phyloP scores from a whole-genome alignment of 2,888 invertebrate species.

The Drosophila melanosoma region DNA sequence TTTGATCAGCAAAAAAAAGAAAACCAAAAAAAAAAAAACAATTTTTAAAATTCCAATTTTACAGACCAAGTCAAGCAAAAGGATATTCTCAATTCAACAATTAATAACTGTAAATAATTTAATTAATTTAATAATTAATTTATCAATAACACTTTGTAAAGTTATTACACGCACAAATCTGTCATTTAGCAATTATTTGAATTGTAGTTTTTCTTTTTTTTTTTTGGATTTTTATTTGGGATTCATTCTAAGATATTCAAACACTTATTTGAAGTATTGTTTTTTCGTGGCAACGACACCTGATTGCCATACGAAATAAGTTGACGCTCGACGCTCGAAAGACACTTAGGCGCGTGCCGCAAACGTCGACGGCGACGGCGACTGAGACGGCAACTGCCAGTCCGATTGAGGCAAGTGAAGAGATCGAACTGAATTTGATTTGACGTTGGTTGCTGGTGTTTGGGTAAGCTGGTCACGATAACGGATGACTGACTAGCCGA shows the following conservation, averaged over 20 bases:
- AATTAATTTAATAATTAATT: no score
- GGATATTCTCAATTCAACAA: not conserved
- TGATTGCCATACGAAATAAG: constrained; percentile 44
- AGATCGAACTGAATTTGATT: constrained; percentile 35
- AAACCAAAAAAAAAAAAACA: no score
- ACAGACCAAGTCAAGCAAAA: not conserved
- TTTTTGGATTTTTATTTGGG: constrained; percentile 3
- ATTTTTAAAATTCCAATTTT: not conserved
- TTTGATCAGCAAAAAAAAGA: no score
- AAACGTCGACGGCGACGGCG: constrained; percentile 8
- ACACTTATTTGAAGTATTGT: constrained; percentile 12
- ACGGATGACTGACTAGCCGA: constrained; percentile 13
- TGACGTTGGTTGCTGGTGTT: constrained; percentile 36
- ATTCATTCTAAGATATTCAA: constrained; percentile 20
- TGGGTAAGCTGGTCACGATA: constrained; percentile 49
- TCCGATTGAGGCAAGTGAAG: constrained; percentile 11
- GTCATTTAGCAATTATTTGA: not conserved
- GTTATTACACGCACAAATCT: not conserved
- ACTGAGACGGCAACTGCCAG: not conserved
- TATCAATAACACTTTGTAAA: not conserved
- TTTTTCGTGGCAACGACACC: constrained; percentile 30
- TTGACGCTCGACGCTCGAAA: constrained; percentile 13
- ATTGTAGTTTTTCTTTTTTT: not conserved
- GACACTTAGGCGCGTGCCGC: constrained; percentile 52
- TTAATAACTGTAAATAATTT: no score